phyloP scores from a whole-genome alignment of 2,797 vertebrate genomes.

The Leptodactylus fallax region DNA sequence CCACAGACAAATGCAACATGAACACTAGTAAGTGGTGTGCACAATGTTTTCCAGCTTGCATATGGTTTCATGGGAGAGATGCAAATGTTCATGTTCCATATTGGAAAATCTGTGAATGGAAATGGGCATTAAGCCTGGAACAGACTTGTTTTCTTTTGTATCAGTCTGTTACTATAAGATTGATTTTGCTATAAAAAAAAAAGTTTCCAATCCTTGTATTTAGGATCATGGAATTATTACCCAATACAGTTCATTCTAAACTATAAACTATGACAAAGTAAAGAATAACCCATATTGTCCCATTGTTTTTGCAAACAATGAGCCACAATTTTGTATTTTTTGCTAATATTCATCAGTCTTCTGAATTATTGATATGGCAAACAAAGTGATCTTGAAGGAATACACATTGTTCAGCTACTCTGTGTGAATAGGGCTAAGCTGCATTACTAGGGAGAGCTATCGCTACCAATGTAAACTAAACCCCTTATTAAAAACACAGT shows the following conservation, averaged over 20 bases:
- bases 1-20: neutral
- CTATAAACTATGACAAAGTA: neutral
- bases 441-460: too few species aligned
- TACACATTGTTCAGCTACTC: too few species aligned
- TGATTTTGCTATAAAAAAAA: neutral
- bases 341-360: neutral
- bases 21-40: neutral
- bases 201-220: neutral
- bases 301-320: neutral
- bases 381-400: too few species aligned
- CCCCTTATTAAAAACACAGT: too few species aligned
- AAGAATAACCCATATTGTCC: neutral
- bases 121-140: neutral
- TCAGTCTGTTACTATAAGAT: neutral
- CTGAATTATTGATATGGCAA: too few species aligned
- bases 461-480: too few species aligned
- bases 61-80: neutral
- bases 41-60: neutral
- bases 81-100: neutral
- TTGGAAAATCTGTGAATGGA: neutral
- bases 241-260: too few species aligned
- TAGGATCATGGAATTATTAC: neutral
- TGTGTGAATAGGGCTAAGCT: too few species aligned
- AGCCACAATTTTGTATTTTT: neutral
- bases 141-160: neutral